Evolutionary conservation across 2,113 vertebrate genomes (phyloP).

Genomic region (Pseudonaja textilis): DNA sequence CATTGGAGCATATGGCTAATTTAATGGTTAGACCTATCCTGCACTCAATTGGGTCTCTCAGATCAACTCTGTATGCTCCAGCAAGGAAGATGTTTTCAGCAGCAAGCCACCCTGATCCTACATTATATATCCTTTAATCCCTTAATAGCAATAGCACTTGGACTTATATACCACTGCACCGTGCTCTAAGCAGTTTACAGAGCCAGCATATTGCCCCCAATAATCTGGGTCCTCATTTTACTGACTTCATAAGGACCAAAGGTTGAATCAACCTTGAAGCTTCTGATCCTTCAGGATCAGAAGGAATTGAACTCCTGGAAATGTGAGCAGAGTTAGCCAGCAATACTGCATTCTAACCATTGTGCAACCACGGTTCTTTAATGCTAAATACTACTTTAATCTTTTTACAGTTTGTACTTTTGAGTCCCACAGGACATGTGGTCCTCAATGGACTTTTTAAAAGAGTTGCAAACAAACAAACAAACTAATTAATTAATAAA

Average conservation of each 20-base stretch:
- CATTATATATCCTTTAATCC: background rate
- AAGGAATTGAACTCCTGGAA: too few relatives aligned
- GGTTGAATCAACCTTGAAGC: too few relatives aligned
- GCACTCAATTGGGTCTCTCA: background rate
- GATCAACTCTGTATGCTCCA: background rate
- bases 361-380: background rate
- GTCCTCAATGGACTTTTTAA: background rate
- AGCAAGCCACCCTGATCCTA: background rate
- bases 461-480: background rate
- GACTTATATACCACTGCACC: too few relatives aligned
- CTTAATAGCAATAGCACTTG: background rate
- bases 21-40: background rate
- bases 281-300: too few relatives aligned
- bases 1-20: background rate
- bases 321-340: too few relatives aligned
- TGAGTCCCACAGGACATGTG: background rate
- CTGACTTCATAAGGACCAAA: too few relatives aligned
- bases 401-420: background rate
- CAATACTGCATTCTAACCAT: too few relatives aligned
- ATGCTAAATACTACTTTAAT: background rate
- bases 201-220: too few relatives aligned
- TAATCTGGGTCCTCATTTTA: too few relatives aligned
- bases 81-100: background rate
- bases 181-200: too few relatives aligned
- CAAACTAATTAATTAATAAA: background rate